A percentile compares a stretch with the other conserved stretches of the same genome.
Conservation (phyloP, 1,140 invertebrate species). For the Psilanteris sp. region DNA sequence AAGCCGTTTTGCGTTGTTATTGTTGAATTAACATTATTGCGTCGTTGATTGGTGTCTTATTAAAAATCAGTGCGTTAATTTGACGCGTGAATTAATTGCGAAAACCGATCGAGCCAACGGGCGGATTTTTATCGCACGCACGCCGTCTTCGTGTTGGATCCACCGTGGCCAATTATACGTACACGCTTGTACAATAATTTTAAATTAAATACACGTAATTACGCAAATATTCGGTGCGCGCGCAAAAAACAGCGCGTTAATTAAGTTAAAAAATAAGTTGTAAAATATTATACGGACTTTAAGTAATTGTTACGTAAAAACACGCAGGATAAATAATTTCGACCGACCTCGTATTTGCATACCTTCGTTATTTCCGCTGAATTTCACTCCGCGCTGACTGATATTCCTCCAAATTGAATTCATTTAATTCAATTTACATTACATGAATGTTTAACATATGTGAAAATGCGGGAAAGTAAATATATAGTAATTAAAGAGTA, state of each 20-base stretch:
- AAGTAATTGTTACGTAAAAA: conserved; percentile 48
- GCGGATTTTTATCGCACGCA: conserved; percentile 11
- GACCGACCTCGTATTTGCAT: conserved; percentile 10
- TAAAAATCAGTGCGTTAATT: too few species aligned
- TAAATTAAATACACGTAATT: conserved; percentile 40
- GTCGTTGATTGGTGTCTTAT: too few species aligned
- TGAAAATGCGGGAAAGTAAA: conserved; percentile 40
- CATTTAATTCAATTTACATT: conserved; percentile 53
- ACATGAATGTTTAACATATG: conserved; percentile 52
- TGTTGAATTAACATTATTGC: too few species aligned
- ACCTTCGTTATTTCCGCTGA: conserved; percentile 29
- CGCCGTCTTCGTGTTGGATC: too few species aligned
- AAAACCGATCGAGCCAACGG: too few species aligned
- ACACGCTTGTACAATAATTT: too few species aligned
- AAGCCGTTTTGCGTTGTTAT: too few species aligned
- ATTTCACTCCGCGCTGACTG: conserved; percentile 38
- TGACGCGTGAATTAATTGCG: too few species aligned
- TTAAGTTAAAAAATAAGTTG: conserved; percentile 50
- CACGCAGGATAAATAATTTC: conserved; percentile 42
- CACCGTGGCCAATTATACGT: too few species aligned
- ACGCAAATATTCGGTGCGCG: conserved; percentile 18
- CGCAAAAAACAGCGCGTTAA: conserved; percentile 31
- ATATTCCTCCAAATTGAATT: conserved; percentile 50
- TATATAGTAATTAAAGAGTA: conserved; percentile 54
- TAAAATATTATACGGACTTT: conserved; percentile 22